Evolutionary conservation across 1,140 invertebrate species (phyloP), one percentile per base, ranked within the genome.

Genomic region (Papilio machaon): DNA sequence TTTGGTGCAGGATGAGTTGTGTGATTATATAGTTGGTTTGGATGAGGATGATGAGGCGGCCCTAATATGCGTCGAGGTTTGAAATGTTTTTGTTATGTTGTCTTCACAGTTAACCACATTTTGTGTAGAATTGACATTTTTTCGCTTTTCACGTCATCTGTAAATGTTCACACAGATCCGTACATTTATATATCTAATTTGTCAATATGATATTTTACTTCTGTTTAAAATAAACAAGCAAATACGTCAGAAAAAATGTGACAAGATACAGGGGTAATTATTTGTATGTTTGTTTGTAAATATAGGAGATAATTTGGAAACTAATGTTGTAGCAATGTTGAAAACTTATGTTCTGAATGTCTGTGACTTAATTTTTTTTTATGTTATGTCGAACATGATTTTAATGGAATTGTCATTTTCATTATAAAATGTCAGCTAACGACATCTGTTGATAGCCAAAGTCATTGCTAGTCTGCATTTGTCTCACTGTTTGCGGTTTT

Each of bases 1-100:
- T 93, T 91, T 93, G 90, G 80, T 84, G 86, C 94, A 95, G 94
- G 95, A 95, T 92, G 92, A 94, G 89, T 93, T 95, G 91, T 95
- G 92, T 95, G 95, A 95, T 93, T 95, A 94, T 95, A 94, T 95
- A 91, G 92, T 95, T 95, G 93, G 94, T 92, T 94, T 95, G 93
- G 90, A 91, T 93, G 94, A 95, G 91, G 94, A 94, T 92, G 94
- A 95, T 95, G 94, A 95, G 81, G 93, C 92, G 87, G 94, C 94
- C 88, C 93, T 95, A 60, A 92, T 95, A 86, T 89, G 86, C 81
- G 90, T 87, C 89, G 92, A 95, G 94, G 94, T 95, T 95, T 92
- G 94, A 75, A 82, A 60, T 52, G 58, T 46, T 82, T 83, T 76
- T 79, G 54, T 58, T 80, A 80, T 76, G 80, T 47, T 80, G 60